phyloP scores from a whole-genome alignment of 2,888 invertebrate species.

The Zele albiditarsus region DNA sequence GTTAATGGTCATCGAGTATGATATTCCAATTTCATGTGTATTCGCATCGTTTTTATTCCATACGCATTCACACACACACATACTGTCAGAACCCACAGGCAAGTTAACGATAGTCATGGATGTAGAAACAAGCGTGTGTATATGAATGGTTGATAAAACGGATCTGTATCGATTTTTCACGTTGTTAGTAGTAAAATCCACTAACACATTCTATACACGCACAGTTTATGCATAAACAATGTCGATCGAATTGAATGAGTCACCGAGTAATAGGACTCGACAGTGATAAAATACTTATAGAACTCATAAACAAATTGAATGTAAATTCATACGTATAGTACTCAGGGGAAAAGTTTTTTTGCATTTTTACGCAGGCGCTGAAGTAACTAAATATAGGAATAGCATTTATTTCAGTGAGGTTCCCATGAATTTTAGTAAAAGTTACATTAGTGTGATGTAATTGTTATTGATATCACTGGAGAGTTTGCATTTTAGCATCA shows the following conservation, averaged over 20 bases:
- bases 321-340: too few species aligned
- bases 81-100: not conserved
- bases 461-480: too few species aligned
- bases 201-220: slow-evolving; percentile 24
- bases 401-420: too few species aligned
- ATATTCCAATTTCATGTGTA: not conserved
- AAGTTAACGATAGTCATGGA: not conserved
- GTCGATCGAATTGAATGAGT: not conserved
- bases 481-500: too few species aligned
- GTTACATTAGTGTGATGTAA: too few species aligned
- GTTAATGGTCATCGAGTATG: not conserved
- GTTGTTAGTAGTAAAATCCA: slow-evolving; percentile 32
- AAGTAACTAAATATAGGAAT: too few species aligned
- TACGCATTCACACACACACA: not conserved
- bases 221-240: not conserved
- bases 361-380: too few species aligned
- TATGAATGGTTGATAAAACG: not conserved
- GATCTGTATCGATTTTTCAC: slow-evolving; percentile 37
- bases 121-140: not conserved
- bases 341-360: too few species aligned
- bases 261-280: not conserved
- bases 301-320: too few species aligned
- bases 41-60: too few species aligned
- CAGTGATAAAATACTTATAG: not conserved
- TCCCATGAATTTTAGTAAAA: too few species aligned